Percentiles rank a stretch among this genome's conserved stretches.
Evolutionary conservation across 2,797 vertebrate species (phyloP).

Genomic region (Gymnocypris eckloni): DNA sequence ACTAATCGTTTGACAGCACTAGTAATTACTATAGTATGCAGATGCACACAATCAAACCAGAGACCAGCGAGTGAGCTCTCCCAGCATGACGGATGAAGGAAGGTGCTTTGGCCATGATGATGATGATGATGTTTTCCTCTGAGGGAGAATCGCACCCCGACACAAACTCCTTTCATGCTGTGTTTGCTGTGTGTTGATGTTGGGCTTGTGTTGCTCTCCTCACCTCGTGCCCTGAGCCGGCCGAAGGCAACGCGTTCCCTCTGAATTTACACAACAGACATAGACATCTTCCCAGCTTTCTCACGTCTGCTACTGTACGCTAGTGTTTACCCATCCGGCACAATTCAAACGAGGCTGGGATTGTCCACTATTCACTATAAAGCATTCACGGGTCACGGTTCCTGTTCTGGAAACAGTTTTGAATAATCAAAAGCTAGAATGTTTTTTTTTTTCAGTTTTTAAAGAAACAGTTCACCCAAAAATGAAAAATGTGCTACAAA

Average conservation of each 20-base stretch:
- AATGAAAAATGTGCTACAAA: not conserved
- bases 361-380: not conserved
- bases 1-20: too few species aligned
- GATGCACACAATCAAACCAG: not conserved
- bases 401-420: not conserved
- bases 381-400: too few species aligned
- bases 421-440: not conserved
- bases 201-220: slow-evolving; percentile 64
- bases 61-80: not conserved
- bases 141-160: slow-evolving; percentile 64
- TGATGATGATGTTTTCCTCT: slow-evolving; percentile 68
- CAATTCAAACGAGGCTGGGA: slow-evolving; percentile 56
- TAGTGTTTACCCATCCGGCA: slow-evolving; percentile 55
- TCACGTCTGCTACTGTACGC: slow-evolving; percentile 67
- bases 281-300: slow-evolving; percentile 77
- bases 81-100: not conserved
- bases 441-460: not conserved
- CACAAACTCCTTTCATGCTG: slow-evolving; percentile 82
- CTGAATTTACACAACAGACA: slow-evolving; percentile 80
- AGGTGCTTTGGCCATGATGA: not conserved
- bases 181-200: slow-evolving; percentile 83
- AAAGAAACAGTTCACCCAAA: not conserved
- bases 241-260: slow-evolving; percentile 82
- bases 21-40: too few species aligned
- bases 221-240: slow-evolving; percentile 83